Conservation (phyloP, 2,797 vertebrate genomes). For the Erethizon dorsatum region DNA sequence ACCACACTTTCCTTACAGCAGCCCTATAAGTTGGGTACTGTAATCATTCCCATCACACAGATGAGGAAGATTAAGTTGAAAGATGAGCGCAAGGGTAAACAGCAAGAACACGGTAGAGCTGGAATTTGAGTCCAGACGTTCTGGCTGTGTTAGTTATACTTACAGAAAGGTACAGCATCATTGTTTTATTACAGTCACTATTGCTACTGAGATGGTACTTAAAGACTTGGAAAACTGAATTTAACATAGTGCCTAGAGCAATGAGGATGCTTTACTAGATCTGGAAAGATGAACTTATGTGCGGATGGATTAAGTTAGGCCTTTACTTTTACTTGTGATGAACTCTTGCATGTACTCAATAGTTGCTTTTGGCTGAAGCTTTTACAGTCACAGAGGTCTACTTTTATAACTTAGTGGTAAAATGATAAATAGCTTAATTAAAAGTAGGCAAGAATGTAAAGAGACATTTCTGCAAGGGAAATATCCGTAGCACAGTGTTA, state of each 20-base stretch:
- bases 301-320: neutral
- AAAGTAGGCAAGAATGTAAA: constrained; percentile 22
- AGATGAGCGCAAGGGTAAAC: neutral
- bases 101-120: neutral
- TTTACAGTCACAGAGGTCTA: neutral
- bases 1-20: neutral
- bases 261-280: neutral
- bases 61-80: neutral
- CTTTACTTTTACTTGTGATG: neutral
- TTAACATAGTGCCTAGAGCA: neutral
- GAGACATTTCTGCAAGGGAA: neutral
- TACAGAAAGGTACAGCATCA: neutral
- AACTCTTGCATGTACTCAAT: neutral
- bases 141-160: neutral
- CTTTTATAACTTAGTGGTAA: neutral
- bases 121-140: neutral
- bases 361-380: constrained; percentile 50
- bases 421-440: constrained; percentile 28
- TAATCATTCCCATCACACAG: neutral
- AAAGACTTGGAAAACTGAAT: neutral
- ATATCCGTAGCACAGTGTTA: neutral
- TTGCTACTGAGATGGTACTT: neutral
- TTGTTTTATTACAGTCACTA: neutral
- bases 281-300: neutral
- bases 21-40: neutral